A percentile compares a stretch with the other conserved stretches of the same genome.
phyloP scores from a whole-genome alignment of 1,140 invertebrate species.

The Probaryconus sp. region DNA sequence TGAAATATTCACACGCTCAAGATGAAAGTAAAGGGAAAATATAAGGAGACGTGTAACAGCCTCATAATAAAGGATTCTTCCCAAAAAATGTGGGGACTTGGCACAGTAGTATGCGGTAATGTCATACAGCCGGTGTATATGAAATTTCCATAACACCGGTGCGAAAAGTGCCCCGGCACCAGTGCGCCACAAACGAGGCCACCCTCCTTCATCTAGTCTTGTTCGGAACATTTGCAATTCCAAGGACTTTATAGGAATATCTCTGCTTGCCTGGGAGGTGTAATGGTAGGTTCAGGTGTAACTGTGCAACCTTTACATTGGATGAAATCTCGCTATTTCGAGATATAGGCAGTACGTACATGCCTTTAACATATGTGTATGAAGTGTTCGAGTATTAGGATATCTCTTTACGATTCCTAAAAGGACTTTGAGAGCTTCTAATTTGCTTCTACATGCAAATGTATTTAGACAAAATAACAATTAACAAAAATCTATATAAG shows the following conservation, averaged over 20 bases:
- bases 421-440: no score
- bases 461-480: no score
- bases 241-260: constrained; percentile 64
- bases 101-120: constrained; percentile 31
- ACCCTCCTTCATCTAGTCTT: constrained; percentile 48
- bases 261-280: constrained; percentile 34
- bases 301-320: constrained; percentile 49
- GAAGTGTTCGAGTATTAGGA: no score
- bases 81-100: constrained; percentile 20
- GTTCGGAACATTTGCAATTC: constrained; percentile 74
- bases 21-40: neutral
- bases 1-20: neutral
- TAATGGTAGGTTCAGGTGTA: constrained; percentile 22
- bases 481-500: no score
- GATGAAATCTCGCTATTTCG: constrained; percentile 57
- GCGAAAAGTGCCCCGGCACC: constrained; percentile 65
- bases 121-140: constrained; percentile 64
- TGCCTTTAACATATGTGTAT: no score
- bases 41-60: constrained; percentile 4
- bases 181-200: constrained; percentile 11
- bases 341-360: constrained; percentile 1
- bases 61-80: constrained; percentile 29
- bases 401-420: no score
- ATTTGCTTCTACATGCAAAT: no score
- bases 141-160: constrained; percentile 71